A percentile compares a stretch with the other conserved stretches of the same genome.
Evolutionary conservation across 2,113 vertebrate genomes (phyloP).

Genomic region (Rattus norvegicus): GRCr8 NC_086026.1:129054501-129055000

Average conservation of each 20-base stretch:
- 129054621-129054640: too few relatives aligned
- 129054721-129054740: too few relatives aligned
- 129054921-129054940: background rate
- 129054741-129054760: too few relatives aligned
- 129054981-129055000: background rate
- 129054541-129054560: background rate
- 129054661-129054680: too few relatives aligned
- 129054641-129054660: too few relatives aligned
- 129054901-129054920: background rate
- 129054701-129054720: too few relatives aligned
- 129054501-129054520: background rate
- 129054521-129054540: background rate
- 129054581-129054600: background rate
- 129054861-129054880: background rate
- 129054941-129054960: background rate
- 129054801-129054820: background rate
- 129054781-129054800: background rate
- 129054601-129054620: background rate
- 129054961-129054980: background rate
- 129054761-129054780: too few relatives aligned
- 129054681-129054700: too few relatives aligned
- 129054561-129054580: background rate
- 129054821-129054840: background rate
- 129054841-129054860: background rate
- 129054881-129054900: background rate